Base-by-base conservation (phyloP, 2,797 vertebrate species). In the Poeciliopsis turneri region DNA sequence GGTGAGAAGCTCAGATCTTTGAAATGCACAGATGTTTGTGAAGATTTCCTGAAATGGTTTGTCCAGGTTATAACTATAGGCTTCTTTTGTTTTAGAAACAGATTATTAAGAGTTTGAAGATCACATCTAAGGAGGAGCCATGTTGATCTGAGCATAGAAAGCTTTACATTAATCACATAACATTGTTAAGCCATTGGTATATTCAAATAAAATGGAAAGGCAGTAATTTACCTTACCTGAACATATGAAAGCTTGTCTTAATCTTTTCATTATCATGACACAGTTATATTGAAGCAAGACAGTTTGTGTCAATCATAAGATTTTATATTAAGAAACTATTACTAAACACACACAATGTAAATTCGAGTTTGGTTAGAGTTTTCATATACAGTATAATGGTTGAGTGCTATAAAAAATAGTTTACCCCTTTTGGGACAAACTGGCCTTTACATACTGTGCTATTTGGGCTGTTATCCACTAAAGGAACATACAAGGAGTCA, bases 81-180 rank as follows among this genome's bases (percentile, higher is more conserved):
- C 75, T 71, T 89, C 75, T 88, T 90, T 89, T 87, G 84, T 89
- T 93, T 94, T 83, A 88, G 84, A 93, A 93, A 93, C 92, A 93
- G 90, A 90, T 84, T 87, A 88, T 57, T 84, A 83, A 83, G 70
- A 89, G 88, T 92, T 87, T 87, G 87, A 83, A 83, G 90, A 94
- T 93, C 91, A 90, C 90, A 96, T 97, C 95, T 96, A 94, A 96
- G 97, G 96, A 92, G 47, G 95, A 96, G 96, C 91, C 91, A 95
- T 95, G 97, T 98, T 97, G 97, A 98, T 98, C 98, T 99, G 98
- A 99, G 98, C 98, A 97, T 97, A 98, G 97, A 98, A 98, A 97
- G 98, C 97, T 97, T 98, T 97, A 97, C 97, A 98, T 97, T 97
- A 96, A 97, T 97, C 97, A 96, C 96, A 94, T 96, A 95, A 97